Base-by-base conservation (phyloP, 2,113 vertebrate species). In the Solea senegalensis region DNA sequence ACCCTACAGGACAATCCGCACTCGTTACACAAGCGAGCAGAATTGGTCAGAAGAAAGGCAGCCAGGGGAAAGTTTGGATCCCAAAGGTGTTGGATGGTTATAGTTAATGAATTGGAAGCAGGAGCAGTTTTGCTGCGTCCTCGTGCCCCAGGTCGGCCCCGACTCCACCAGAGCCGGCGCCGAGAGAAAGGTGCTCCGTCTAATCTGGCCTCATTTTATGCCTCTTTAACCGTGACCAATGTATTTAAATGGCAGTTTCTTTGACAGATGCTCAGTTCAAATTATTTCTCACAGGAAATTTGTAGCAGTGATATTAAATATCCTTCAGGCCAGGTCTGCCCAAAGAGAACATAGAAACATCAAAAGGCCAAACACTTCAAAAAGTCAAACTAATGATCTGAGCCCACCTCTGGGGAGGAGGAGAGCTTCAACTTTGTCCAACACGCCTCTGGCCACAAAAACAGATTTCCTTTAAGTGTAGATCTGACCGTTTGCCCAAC, bases 141-240 rank as follows among this genome's bases (percentile, higher is more conserved):
- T 60, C 65, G 56, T 74, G 75, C 81, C 82, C 68, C 74, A 59
- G 79, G 80, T 86, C 85, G 62, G 73, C 85, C 72, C 76, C 79
- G 11, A 72, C 80, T 85, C 69, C 13, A 74, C 74, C 78, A 80
- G 69, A 65, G 68, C 49, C 65, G 74, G 75, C 68, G 84, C 72
- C 79, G 81, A 88, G 81, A 87, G 78, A 90, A 91, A 92, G 92
- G 93, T 93, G 89, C 90, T 89, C 87, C 72, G 84, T 86, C 89
- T 94, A 94, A 94, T 93, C 93, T 90, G 83, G 76, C 90, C 91
- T 94, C 90, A 94, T 94, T 94, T 94, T 94, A 93, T 92, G 94
- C 90, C 92, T 93, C 84, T 92, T 94, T 93, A 93, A 93, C 92
- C 87, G 86, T 90, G 92, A 94, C 94, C 91, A 91, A 92, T 91